Conservation (phyloP, 2,113 vertebrate species). For the Rhegmatorhina hoffmannsi region DNA sequence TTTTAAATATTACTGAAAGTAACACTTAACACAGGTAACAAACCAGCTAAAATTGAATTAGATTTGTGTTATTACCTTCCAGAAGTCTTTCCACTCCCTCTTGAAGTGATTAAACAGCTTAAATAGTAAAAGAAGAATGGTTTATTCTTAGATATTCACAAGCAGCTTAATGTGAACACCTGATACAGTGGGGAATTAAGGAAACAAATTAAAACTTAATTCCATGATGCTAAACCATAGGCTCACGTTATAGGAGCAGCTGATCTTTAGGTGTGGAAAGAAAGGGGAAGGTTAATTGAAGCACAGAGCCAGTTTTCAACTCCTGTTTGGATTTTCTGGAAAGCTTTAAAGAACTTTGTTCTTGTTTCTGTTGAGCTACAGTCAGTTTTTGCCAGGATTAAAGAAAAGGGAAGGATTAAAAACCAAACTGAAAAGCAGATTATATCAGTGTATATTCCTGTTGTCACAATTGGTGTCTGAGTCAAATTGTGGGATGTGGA, state of each 20-base stretch:
- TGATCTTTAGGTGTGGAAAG: neutral
- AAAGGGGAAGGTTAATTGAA: neutral
- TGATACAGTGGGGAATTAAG: neutral
- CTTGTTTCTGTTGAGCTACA: neutral
- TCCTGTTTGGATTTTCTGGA: neutral
- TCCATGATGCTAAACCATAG: neutral
- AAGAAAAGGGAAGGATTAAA: neutral
- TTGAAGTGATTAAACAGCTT: neutral
- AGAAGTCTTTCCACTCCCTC: neutral
- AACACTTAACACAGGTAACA: neutral
- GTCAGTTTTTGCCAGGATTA: neutral
- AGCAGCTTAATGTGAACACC: slow-evolving; percentile 10
- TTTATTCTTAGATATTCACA: slow-evolving; percentile 34
- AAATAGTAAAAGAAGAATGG: neutral
- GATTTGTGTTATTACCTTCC: neutral
- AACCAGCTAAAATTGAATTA: neutral
- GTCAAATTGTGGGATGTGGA: neutral
- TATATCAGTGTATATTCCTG: neutral
- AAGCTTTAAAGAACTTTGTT: neutral
- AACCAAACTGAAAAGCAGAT: neutral
- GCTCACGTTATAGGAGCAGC: neutral
- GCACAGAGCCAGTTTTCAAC: neutral
- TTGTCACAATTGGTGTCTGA: neutral
- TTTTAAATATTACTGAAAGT: neutral
- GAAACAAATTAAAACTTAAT: slow-evolving; percentile 16